phyloP scores from a whole-genome alignment of 2,797 vertebrate genomes.

The Poecile montanus region DNA sequence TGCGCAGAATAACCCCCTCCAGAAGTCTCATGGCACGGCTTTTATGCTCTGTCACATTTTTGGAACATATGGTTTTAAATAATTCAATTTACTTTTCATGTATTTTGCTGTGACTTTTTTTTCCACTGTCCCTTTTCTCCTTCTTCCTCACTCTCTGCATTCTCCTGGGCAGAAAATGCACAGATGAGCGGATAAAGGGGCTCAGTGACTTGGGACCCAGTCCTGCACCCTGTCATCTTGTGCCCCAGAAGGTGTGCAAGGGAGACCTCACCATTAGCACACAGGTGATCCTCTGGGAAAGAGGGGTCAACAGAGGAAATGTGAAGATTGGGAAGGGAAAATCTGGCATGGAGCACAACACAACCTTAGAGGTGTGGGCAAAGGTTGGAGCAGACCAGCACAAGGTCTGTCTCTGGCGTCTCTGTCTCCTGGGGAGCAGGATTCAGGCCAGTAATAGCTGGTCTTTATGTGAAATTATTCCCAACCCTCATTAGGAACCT shows the following conservation, averaged over 20 bases:
- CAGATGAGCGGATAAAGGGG: not conserved
- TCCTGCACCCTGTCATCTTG: not conserved
- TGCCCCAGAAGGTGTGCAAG: not conserved
- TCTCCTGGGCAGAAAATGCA: not conserved
- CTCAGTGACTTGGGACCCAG: not conserved
- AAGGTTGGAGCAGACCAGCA: not conserved
- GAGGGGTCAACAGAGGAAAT: not conserved
- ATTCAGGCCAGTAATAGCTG: not conserved
- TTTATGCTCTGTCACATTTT: slow-evolving; percentile 71
- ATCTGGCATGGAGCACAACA: not conserved
- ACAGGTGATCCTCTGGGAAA: not conserved
- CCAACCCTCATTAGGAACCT: not conserved
- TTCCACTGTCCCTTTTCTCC: slow-evolving; percentile 27
- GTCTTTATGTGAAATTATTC: not conserved
- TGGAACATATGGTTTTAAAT: slow-evolving; percentile 78
- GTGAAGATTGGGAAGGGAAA: not conserved
- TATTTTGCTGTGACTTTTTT: slow-evolving; percentile 63
- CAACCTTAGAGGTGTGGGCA: not conserved
- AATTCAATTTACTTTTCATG: slow-evolving; percentile 75
- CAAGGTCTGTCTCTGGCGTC: not conserved
- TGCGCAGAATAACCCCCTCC: slow-evolving; percentile 25
- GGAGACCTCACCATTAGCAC: not conserved
- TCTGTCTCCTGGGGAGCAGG: not conserved
- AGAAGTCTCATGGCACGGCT: slow-evolving; percentile 60
- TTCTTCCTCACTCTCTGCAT: not conserved